phyloP scores from a whole-genome alignment of 2,113 vertebrate genomes.

The Bos taurus region ARS-UCD2.0 NC_037354.1:12418001-12418500 shows the following conservation, averaged over 20 bases:
- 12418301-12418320: conserved; percentile 89
- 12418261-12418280: conserved; percentile 87
- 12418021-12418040: conserved; percentile 60
- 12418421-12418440: conserved; percentile 73
- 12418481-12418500: conserved; percentile 66
- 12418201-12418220: conserved; percentile 87
- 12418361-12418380: conserved; percentile 87
- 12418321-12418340: conserved; percentile 88
- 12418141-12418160: conserved; percentile 88
- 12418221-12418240: conserved; percentile 92
- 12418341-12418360: conserved; percentile 83
- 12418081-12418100: conserved; percentile 65
- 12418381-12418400: conserved; percentile 86
- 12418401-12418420: conserved; percentile 83
- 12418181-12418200: conserved; percentile 88
- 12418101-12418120: conserved; percentile 69
- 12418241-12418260: conserved; percentile 90
- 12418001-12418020: conserved; percentile 67
- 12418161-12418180: conserved; percentile 89
- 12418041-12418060: not conserved
- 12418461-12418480: conserved; percentile 76
- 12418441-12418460: conserved; percentile 79
- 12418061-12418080: conserved; percentile 69
- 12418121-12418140: conserved; percentile 85
- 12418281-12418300: conserved; percentile 91